Evolutionary conservation across 2,888 invertebrate genomes (phyloP), one percentile per base, ranked within the genome.

Genomic region (Yponomeuta evonymella): DNA sequence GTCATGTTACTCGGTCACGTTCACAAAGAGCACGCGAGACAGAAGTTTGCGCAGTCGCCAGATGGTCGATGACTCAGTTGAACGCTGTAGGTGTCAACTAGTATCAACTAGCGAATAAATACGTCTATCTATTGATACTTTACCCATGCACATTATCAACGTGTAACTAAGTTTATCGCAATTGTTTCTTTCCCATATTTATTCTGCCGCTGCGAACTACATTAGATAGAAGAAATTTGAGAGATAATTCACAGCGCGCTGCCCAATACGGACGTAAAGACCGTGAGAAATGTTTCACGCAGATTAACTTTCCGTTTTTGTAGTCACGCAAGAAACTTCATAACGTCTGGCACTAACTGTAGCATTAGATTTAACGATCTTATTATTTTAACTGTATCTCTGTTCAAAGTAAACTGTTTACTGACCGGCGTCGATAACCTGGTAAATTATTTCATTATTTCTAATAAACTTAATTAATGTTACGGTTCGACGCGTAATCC

Each of bases 271-370:
- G 23, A 48, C 75, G 79, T 80, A 80, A 81, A 76, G 79, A 86
- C 83, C 89, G 90, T 90, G 90, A 87, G 90, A 90, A 90, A 85
- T 82, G 81, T 80, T 85, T 79, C 82, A 79, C 81, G 81, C 79
- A 81, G 85, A 84, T 85, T 82, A 85, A 86, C 85, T 89, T 85
- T 86, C 84, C 83, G 83, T 82, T 80, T 83, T 87, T 86, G 86
- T 79, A 81, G 83, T 83, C 88, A 88, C 83, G 88, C 88, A 80
- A 87, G 81, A 83, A 81, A 83, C 48, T 9, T 33, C 30, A 33
- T 69, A 63, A 69, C 62, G 62, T 9, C 68, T 29, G 67, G 43
- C n/a, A 10, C n/a, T 48, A 48, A 23, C 48, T 48, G 12, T 8
- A 48, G n/a, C 2, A 15, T 23, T 67, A 10, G 9, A 15, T 8